phyloP scores from a whole-genome alignment of 2,888 invertebrate genomes.

The Halocaridina rubra region DNA sequence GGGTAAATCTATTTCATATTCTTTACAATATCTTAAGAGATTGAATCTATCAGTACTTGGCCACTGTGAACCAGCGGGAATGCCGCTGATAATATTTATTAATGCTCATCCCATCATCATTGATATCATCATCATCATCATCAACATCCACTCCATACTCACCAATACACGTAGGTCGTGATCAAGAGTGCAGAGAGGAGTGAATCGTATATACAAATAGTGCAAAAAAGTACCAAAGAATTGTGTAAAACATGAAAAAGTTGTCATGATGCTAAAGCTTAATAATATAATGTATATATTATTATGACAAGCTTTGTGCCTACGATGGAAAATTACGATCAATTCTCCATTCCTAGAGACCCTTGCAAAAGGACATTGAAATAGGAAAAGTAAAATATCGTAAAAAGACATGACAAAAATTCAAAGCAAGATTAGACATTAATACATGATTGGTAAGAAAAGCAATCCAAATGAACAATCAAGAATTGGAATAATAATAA shows the following conservation, averaged over 20 bases:
- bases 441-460: constrained; percentile 46
- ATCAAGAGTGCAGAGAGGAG: constrained; percentile 55
- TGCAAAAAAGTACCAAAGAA: constrained; percentile 62
- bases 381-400: constrained; percentile 59
- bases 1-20: no score
- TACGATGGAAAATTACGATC: constrained; percentile 60
- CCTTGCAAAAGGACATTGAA: constrained; percentile 58
- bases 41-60: no score
- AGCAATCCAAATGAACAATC: constrained; percentile 58
- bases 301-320: constrained; percentile 60
- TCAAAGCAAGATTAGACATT: constrained; percentile 62
- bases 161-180: constrained; percentile 46
- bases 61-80: no score
- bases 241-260: constrained; percentile 59
- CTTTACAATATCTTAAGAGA: no score
- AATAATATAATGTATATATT: no score
- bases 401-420: constrained; percentile 62
- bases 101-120: background rate
- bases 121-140: background rate
- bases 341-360: constrained; percentile 60
- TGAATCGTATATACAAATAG: constrained; percentile 61
- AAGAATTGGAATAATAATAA: constrained; percentile 11
- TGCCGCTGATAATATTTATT: no score
- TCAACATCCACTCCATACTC: constrained; percentile 50
- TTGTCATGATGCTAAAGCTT: constrained; percentile 64